Evolutionary conservation across 1,140 invertebrate species (phyloP), one percentile per base, ranked within the genome.

Genomic region (Macrobrachium nipponense): DNA sequence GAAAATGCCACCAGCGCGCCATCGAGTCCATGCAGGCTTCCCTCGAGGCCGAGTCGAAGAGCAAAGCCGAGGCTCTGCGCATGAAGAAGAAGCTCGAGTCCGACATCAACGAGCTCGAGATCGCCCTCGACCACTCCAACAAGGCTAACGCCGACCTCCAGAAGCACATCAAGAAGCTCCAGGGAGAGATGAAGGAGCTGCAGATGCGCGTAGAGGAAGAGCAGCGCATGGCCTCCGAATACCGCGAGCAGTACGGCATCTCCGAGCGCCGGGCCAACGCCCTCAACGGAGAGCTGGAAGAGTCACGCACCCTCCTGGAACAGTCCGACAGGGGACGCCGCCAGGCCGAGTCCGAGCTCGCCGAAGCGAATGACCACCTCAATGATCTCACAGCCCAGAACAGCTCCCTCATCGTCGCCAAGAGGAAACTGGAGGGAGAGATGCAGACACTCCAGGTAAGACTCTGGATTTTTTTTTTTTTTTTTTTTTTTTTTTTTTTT

Each of bases 261-360:
- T 59, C 81, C 43, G 81, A 82, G 60, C 81, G 81, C 20, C 59
- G 81, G 0, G 90, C 91, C 83, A 91, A 91, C 79, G 90, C 91
- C 62, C 89, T 93, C 5, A 90, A 91, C 72, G 92, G 91, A 76
- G 93, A 94, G 88, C 87, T 93, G 59, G 93, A 94, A 88, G 93
- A 94, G 89, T 91, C 92, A 60, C 90, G 93, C 81, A 91, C 91
- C 62, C 90, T 92, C 70, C 89, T 94, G 80, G 93, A 94, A 89
- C 81, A 82, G 60, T 82, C 81, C 14, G 81, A 82, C 68, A 68
- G 81, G 11, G 81, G 81, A 7, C 81, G 91, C 92, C 87, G 91
- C 93, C 87, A 90, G 93, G 91, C 93, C 78, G 94, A 94, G 89
- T 91, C 90, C 79, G 94, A 94, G 87, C 90, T 93, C 20, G 90